phyloP scores from a whole-genome alignment of 2,888 invertebrate genomes.

The Drosophila tanythrix region DNA sequence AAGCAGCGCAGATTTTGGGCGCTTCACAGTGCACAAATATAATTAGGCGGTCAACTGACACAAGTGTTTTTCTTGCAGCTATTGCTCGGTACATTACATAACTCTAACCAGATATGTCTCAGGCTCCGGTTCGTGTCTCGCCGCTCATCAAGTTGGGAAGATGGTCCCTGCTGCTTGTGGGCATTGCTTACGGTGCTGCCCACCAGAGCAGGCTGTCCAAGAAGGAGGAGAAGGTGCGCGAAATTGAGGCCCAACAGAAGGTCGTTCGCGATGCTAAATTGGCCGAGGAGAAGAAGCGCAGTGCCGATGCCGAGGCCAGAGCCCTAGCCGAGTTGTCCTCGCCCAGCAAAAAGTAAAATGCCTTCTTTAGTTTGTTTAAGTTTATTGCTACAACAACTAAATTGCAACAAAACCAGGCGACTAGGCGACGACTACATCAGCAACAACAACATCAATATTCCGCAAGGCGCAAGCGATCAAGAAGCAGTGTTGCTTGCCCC shows the following conservation, averaged over 20 bases:
- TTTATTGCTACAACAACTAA: constrained; percentile 35
- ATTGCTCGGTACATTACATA: constrained; percentile 78
- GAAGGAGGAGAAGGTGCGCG: constrained; percentile 88
- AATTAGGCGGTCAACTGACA: constrained; percentile 10
- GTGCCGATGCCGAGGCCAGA: constrained; percentile 85
- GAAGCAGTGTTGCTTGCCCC: constrained; percentile 46
- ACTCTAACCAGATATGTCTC: constrained; percentile 80
- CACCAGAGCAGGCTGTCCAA: constrained; percentile 89
- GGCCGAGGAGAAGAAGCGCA: constrained; percentile 89
- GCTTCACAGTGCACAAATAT: not conserved
- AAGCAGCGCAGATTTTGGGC: too few species aligned
- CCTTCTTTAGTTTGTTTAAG: constrained; percentile 56
- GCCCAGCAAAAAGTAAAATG: constrained; percentile 51
- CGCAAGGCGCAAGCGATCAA: constrained; percentile 31
- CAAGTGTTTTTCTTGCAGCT: constrained; percentile 47
- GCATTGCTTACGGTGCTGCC: constrained; percentile 91
- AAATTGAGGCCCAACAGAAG: constrained; percentile 89
- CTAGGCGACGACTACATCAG: constrained; percentile 30
- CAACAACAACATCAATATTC: constrained; percentile 49
- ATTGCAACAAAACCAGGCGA: constrained; percentile 29
- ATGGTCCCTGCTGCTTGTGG: constrained; percentile 91
- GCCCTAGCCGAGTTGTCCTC: constrained; percentile 76
- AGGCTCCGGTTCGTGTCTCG: constrained; percentile 91
- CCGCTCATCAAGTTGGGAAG: constrained; percentile 93
- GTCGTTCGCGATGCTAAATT: constrained; percentile 89